Percentiles rank a stretch among this genome's conserved stretches.
phyloP scores from a whole-genome alignment of 1,140 invertebrate species.

The Hypothenemus hampei region DNA sequence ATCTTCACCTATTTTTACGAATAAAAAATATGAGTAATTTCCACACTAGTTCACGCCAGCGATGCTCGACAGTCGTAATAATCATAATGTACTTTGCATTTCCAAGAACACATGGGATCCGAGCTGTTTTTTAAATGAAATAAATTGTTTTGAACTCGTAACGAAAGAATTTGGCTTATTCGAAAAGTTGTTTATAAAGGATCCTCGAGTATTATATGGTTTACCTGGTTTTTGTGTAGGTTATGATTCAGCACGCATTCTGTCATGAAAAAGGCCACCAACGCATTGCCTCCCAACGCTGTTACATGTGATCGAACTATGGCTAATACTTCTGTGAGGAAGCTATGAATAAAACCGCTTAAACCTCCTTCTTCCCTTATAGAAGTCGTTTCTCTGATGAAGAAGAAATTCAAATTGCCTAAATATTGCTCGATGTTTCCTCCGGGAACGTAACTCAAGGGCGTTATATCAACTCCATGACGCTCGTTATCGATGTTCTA shows the following conservation, averaged over 20 bases:
- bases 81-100: no score
- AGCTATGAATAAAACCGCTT: slow-evolving; percentile 89
- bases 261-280: slow-evolving; percentile 90
- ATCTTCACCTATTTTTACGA: no score
- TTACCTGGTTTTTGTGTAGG: slow-evolving; percentile 93
- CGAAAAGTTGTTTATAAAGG: no score
- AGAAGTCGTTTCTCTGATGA: slow-evolving; percentile 90
- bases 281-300: slow-evolving; percentile 90
- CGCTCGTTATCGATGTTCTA: slow-evolving; percentile 60
- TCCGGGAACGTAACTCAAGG: slow-evolving; percentile 75
- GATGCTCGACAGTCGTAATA: no score
- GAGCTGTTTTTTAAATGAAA: no score
- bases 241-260: slow-evolving; percentile 87
- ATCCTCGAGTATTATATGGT: background rate
- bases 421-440: slow-evolving; percentile 78
- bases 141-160: no score
- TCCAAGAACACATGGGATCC: no score
- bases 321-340: slow-evolving; percentile 85
- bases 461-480: slow-evolving; percentile 80
- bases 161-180: no score
- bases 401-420: slow-evolving; percentile 92
- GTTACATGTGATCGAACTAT: slow-evolving; percentile 89
- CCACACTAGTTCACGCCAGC: no score
- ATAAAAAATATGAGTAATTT: no score
- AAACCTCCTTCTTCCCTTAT: slow-evolving; percentile 86